Evolutionary conservation across 2,888 invertebrate species (phyloP).

Genomic region (Xylota sylvarum): DNA sequence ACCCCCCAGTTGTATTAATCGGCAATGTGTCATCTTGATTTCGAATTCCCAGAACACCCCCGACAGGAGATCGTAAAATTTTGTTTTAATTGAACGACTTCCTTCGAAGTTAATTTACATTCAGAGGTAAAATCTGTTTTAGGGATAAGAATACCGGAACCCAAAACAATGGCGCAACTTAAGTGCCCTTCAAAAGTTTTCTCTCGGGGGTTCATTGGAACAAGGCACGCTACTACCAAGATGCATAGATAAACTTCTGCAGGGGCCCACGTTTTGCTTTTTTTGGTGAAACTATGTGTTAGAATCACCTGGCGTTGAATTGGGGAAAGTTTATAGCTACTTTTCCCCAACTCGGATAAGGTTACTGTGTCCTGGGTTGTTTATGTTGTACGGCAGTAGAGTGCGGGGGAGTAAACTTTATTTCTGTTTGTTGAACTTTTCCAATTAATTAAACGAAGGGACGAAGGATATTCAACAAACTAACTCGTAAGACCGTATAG

Average conservation of each 20-base stretch:
- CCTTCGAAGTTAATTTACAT: slow-evolving; percentile 31
- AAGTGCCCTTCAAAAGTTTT: slow-evolving; percentile 34
- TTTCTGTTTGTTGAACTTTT: slow-evolving; percentile 62
- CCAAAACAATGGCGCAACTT: slow-evolving; percentile 17
- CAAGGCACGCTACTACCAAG: slow-evolving; percentile 1
- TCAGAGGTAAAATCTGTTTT: not conserved
- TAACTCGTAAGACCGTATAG: slow-evolving; percentile 17
- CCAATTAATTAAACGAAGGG: slow-evolving; percentile 63
- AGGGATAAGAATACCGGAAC: not conserved
- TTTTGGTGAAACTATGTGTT: slow-evolving; percentile 12
- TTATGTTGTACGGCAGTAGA: not conserved
- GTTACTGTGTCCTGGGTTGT: not conserved
- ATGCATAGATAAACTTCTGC: slow-evolving; percentile 40
- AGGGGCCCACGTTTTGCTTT: not conserved
- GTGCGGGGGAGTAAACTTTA: slow-evolving; percentile 5
- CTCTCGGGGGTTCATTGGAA: not conserved
- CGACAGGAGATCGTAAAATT: not conserved
- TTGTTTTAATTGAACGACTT: slow-evolving; percentile 24
- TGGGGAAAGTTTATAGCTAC: slow-evolving; percentile 7
- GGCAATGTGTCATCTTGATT: slow-evolving; percentile 5
- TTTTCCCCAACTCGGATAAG: slow-evolving; percentile 23
- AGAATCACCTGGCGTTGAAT: slow-evolving; percentile 28
- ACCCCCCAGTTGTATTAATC: not conserved
- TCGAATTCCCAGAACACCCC: not conserved
- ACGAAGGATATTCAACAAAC: slow-evolving; percentile 9